A percentile compares a stretch with the other conserved stretches of the same genome.
These are phyloP conservation scores for Rhingia rostrata DNA, from an alignment of 2,888 invertebrate species.

Conservation along the genomic window DNA sequence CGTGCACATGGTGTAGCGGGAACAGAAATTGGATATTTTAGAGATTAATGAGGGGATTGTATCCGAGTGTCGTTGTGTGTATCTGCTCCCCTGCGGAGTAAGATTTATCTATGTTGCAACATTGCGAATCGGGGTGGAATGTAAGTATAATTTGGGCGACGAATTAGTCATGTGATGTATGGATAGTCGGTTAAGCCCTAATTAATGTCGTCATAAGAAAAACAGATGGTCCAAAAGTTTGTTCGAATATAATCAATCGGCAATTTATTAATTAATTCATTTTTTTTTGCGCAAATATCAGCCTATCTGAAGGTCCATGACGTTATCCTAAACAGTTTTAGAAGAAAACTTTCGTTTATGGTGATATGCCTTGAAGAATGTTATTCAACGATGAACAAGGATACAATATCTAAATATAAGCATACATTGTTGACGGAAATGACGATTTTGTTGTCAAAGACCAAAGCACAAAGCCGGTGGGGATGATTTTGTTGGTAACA, in stretches of 20 bases:
- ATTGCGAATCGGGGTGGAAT: conserved; percentile 46
- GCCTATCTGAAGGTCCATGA: too few species aligned
- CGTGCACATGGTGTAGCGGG: conserved; percentile 19
- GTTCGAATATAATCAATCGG: not conserved
- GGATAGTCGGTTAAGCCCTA: conserved; percentile 8
- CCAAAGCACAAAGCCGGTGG: too few species aligned
- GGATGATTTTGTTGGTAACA: too few species aligned
- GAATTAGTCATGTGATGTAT: conserved; percentile 59
- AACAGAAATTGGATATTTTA: conserved; percentile 48
- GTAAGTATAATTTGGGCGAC: conserved; percentile 24
- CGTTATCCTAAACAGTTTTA: too few species aligned
- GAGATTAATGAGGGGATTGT: conserved; percentile 49
- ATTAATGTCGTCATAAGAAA: not conserved
- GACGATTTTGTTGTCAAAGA: too few species aligned
- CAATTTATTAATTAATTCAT: too few species aligned
- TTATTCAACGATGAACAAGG: too few species aligned
- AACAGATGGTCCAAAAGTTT: not conserved
- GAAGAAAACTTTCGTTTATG: too few species aligned
- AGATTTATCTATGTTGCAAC: conserved; percentile 64
- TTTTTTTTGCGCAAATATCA: too few species aligned
- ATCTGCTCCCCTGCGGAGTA: conserved; percentile 51
- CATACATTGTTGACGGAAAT: too few species aligned
- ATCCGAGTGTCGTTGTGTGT: not conserved
- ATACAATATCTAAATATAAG: too few species aligned
- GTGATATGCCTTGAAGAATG: too few species aligned